These are phyloP conservation scores for Seriola quinqueradiata DNA, from an alignment of 2,113 vertebrate species.

Conservation along the genomic window DNA sequence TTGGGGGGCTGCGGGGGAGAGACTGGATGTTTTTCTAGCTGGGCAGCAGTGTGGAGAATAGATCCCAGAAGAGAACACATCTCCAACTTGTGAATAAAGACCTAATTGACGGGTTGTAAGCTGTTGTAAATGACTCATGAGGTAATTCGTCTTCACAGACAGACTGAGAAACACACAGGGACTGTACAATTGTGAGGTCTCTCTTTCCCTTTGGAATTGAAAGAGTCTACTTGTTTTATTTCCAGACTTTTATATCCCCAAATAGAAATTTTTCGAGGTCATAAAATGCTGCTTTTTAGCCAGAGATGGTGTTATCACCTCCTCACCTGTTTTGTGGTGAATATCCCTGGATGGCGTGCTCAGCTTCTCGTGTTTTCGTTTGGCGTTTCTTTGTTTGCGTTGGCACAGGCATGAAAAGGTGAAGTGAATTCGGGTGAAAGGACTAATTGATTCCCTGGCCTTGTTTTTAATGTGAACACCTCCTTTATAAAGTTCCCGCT, in stretches of 20 bases:
- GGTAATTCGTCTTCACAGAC: conserved; percentile 71
- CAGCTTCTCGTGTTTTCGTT: neutral
- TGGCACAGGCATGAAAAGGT: conserved; percentile 13
- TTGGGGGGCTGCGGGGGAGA: conserved; percentile 66
- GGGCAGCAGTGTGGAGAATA: conserved; percentile 80
- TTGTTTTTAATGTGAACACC: conserved; percentile 21
- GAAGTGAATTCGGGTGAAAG: conserved; percentile 2
- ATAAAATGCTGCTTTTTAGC: conserved; percentile 15
- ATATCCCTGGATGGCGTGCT: neutral
- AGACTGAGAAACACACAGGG: conserved; percentile 53
- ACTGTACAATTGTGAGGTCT: conserved; percentile 55
- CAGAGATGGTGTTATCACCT: conserved; percentile 8
- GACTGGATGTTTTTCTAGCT: conserved; percentile 83
- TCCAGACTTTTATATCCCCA: conserved; percentile 29
- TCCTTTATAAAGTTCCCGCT: conserved; percentile 7
- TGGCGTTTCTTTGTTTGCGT: conserved; percentile 13
- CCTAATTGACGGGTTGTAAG: conserved; percentile 80
- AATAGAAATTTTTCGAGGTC: conserved; percentile 28
- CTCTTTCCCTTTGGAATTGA: conserved; percentile 30
- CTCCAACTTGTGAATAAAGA: conserved; percentile 81
- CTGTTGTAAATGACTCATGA: conserved; percentile 80
- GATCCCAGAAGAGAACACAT: conserved; percentile 83
- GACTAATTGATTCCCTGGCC: conserved; percentile 20
- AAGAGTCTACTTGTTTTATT: conserved; percentile 42
- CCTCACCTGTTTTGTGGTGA: neutral